These are phyloP conservation scores for Tyto alba DNA, from an alignment of 2,113 vertebrate species.

Conservation along the genomic window DNA sequence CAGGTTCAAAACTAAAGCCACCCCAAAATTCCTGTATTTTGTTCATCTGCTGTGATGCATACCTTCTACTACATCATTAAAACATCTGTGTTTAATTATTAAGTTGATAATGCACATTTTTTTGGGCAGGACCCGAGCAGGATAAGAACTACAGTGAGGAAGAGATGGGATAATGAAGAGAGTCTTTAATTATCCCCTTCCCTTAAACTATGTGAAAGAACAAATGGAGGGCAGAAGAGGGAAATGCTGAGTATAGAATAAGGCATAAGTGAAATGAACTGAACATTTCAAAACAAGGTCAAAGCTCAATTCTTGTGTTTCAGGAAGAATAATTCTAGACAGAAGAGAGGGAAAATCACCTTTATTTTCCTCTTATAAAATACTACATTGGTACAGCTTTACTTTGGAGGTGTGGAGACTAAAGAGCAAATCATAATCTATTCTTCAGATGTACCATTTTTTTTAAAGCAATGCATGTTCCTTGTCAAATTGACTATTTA, in stretches of 20 bases:
- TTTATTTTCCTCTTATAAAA: background rate
- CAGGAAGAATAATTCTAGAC: background rate
- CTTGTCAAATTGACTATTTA: background rate
- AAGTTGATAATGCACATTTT: background rate
- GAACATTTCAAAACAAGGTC: background rate
- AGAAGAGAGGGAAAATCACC: background rate
- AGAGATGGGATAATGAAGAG: background rate
- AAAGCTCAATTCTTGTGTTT: background rate
- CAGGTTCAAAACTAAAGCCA: background rate
- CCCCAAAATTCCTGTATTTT: background rate
- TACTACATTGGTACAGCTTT: background rate
- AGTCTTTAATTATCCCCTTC: background rate
- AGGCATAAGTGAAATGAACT: background rate
- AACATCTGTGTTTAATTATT: background rate
- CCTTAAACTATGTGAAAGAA: background rate
- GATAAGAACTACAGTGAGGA: background rate
- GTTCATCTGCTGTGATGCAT: background rate
- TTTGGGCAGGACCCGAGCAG: background rate
- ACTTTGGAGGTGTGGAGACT: background rate
- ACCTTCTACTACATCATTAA: background rate
- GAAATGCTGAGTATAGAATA: background rate
- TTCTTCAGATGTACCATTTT: background rate
- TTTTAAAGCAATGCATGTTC: background rate
- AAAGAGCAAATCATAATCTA: background rate
- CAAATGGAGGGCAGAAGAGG: background rate